A percentile compares a stretch with the other conserved stretches of the same genome.
phyloP scores from a whole-genome alignment of 2,888 invertebrate species.

The Esperia sulphurella region DNA sequence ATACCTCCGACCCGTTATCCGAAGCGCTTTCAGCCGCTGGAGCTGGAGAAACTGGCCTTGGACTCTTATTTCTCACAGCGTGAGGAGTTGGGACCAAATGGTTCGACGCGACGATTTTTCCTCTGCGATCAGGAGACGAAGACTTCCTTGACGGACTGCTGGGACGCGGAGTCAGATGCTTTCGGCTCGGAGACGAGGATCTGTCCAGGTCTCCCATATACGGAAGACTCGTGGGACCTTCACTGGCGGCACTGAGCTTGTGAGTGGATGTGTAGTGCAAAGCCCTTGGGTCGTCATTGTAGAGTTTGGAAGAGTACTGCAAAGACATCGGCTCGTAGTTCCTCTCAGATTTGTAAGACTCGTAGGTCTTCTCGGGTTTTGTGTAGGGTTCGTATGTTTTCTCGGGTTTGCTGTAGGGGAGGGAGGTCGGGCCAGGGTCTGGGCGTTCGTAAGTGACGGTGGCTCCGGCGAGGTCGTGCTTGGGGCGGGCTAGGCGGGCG shows the following conservation, averaged over 20 bases:
- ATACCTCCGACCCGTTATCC: slow-evolving; percentile 90
- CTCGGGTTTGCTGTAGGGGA: slow-evolving; percentile 51
- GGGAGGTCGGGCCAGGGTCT: slow-evolving; percentile 50
- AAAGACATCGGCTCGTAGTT: slow-evolving; percentile 57
- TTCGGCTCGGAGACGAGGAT: slow-evolving; percentile 56
- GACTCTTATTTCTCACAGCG: slow-evolving; percentile 61
- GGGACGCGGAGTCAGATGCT: slow-evolving; percentile 45
- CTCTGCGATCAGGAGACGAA: slow-evolving; percentile 62
- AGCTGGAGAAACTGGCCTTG: slow-evolving; percentile 77
- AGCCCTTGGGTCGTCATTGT: slow-evolving; percentile 49
- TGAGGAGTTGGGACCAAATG: slow-evolving; percentile 75
- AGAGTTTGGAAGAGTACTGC: slow-evolving; percentile 42
- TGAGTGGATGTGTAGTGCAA: slow-evolving; percentile 55
- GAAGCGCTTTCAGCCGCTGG: slow-evolving; percentile 81
- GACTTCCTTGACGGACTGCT: slow-evolving; percentile 62
- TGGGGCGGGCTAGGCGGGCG: slow-evolving; percentile 84
- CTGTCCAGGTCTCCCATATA: slow-evolving; percentile 61
- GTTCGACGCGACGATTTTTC: slow-evolving; percentile 55
- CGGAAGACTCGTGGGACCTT: slow-evolving; percentile 60
- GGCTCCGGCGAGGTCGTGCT: slow-evolving; percentile 86
- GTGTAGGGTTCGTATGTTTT: slow-evolving; percentile 23
- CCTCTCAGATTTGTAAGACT: background rate
- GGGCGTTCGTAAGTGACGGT: slow-evolving; percentile 90
- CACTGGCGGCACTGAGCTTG: slow-evolving; percentile 40
- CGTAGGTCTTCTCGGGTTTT: background rate